phyloP scores from a whole-genome alignment of 2,797 vertebrate species.

The Babyrousa celebensis region DNA sequence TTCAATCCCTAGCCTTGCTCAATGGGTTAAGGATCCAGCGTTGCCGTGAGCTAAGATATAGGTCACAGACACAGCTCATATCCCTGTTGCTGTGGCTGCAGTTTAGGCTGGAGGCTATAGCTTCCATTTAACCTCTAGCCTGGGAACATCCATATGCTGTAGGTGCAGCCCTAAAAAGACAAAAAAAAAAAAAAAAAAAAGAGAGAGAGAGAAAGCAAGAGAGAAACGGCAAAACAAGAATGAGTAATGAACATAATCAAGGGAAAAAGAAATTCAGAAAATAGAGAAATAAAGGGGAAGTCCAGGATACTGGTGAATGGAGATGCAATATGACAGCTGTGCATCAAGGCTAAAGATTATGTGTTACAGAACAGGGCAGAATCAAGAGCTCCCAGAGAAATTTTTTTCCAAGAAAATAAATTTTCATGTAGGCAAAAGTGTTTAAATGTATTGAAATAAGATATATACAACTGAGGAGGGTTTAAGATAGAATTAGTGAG shows the following conservation, averaged over 20 bases:
- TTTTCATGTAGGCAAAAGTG: background rate
- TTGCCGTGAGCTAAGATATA: too few species aligned
- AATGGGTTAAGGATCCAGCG: too few species aligned
- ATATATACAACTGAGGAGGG: background rate
- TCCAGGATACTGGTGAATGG: background rate
- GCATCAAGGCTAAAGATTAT: background rate
- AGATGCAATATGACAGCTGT: background rate
- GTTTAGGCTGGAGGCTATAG: too few species aligned
- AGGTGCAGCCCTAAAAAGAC: too few species aligned
- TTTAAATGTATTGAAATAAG: background rate
- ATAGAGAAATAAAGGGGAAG: background rate
- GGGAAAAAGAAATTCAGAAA: background rate
- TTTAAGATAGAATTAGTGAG: background rate
- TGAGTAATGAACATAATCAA: background rate
- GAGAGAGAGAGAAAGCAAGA: too few species aligned
- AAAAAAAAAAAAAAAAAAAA: too few species aligned
- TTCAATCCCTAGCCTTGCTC: too few species aligned
- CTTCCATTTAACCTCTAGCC: too few species aligned
- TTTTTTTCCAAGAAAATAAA: conserved; percentile 39
- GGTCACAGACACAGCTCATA: too few species aligned
- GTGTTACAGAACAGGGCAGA: background rate
- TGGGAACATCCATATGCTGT: too few species aligned
- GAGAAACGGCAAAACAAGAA: too few species aligned
- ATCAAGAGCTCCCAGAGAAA: background rate
- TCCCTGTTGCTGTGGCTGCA: too few species aligned